Percentiles rank a stretch among this genome's conserved stretches.
These are phyloP conservation scores for Platanista minor DNA, from an alignment of 2,113 vertebrate species.

Conservation along the genomic window DNA sequence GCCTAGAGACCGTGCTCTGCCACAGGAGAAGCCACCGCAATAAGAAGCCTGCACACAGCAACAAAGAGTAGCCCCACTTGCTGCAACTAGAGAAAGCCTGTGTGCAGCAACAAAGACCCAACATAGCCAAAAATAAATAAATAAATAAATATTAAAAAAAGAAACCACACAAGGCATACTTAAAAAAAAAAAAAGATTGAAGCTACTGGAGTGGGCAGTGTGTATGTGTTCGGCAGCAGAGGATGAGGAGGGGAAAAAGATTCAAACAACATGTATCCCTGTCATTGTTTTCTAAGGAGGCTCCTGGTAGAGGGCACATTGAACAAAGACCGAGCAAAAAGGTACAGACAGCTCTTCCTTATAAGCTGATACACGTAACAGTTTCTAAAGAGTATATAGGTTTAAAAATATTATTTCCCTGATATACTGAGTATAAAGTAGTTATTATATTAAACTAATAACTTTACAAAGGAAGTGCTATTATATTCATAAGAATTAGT, in stretches of 20 bases:
- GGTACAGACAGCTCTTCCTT: neutral
- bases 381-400: too few species aligned
- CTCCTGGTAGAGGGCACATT: fast-evolving
- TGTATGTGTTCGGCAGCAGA: neutral
- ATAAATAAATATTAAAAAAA: too few species aligned
- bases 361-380: neutral
- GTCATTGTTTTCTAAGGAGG: neutral
- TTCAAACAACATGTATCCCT: fast-evolving
- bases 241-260: too few species aligned
- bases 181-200: neutral
- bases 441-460: neutral
- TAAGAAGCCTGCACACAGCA: fast-evolving
- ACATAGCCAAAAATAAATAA: too few species aligned
- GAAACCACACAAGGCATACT: too few species aligned
- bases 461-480: neutral
- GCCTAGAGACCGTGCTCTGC: too few species aligned
- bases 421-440: neutral
- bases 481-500: neutral
- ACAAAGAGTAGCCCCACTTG: too few species aligned
- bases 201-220: fast-evolving
- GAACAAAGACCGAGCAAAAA: neutral
- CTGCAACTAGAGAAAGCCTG: too few species aligned
- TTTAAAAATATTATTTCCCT: neutral
- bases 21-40: too few species aligned
- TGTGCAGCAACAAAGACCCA: too few species aligned